These are phyloP conservation scores for Holcopasites calliopsidis DNA, from an alignment of 1,140 invertebrate species.

Conservation along the genomic window DNA sequence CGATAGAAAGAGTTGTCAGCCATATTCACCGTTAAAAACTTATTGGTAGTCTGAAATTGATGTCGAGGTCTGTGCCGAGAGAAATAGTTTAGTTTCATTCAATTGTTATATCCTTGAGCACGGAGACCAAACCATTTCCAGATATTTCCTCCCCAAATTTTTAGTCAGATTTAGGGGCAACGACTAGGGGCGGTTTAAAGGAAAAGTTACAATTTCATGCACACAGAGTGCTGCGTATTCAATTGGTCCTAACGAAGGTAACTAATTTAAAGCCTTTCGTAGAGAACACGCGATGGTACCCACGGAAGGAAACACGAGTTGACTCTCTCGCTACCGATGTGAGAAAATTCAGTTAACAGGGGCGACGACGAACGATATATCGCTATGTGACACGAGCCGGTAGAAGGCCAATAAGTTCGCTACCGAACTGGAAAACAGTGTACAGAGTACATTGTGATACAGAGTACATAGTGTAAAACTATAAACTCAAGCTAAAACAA, in stretches of 20 bases:
- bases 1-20: not conserved
- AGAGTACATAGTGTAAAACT: too few species aligned
- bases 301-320: not conserved
- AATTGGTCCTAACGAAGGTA: not conserved
- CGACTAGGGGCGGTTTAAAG: not conserved
- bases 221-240: not conserved
- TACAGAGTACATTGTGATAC: not conserved
- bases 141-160: too few species aligned
- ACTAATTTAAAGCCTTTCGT: conserved; percentile 7
- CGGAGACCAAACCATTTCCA: too few species aligned
- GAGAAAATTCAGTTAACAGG: conserved; percentile 11
- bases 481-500: too few species aligned
- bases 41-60: not conserved
- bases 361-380: not conserved
- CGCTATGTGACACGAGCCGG: not conserved
- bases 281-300: not conserved
- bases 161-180: not conserved
- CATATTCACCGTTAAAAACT: not conserved
- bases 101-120: not conserved
- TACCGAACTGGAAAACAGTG: not conserved
- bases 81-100: not conserved
- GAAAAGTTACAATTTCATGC: not conserved
- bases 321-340: not conserved
- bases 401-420: not conserved
- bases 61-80: not conserved